Base-by-base conservation (phyloP, 2,888 invertebrate species). In the Spatulosminthurus flaviceps region DNA sequence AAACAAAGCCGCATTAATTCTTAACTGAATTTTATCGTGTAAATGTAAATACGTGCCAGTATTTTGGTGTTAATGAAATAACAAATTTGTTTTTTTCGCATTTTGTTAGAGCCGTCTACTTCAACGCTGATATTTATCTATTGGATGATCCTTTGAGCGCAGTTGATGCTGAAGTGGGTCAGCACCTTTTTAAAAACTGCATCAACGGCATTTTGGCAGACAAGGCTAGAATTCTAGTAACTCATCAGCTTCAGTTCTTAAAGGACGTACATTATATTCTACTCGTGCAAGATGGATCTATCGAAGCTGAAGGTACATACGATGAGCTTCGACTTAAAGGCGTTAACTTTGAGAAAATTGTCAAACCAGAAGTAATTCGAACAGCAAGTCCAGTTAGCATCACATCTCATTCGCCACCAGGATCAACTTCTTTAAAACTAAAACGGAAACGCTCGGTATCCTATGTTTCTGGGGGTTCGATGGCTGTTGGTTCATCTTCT, bases 211-310 rank as follows among this genome's bases (percentile, higher is more conserved):
- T 87, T 70, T 83, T 90, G 72, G 85, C 86, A 73, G 84, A 87
- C 28, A 89, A 89, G 79, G 87, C 88, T 0, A 84, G 88, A 41
- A 87, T 90, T 69, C 87, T 90, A 29, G 89, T 90, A 0, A 95
- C 95, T 0, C 95, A 96, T 89, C 95, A 95, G 87, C 88, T 95
- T 75, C 95, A 95, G 87, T 94, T 93, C 84, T 88, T 93, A 13
- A 92, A 91, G 86, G 89, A 90, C 42, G 92, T 91, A 0, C 91
- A 93, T 86, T 90, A 89, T 80, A 90, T 93, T 72, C 88, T 93
- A 82, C 89, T 93, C 75, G 86, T 94, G 79, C 90, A 91, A 79
- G 91, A 92, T 90, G 93, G 83, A 89, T 85, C 84, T 71, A 87
- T 90, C 51, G 88, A 88, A 84, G 88, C 88, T 9, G 87, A 89